Evolutionary conservation across 1,140 invertebrate species (phyloP).

Genomic region (Delia radicum): DNA sequence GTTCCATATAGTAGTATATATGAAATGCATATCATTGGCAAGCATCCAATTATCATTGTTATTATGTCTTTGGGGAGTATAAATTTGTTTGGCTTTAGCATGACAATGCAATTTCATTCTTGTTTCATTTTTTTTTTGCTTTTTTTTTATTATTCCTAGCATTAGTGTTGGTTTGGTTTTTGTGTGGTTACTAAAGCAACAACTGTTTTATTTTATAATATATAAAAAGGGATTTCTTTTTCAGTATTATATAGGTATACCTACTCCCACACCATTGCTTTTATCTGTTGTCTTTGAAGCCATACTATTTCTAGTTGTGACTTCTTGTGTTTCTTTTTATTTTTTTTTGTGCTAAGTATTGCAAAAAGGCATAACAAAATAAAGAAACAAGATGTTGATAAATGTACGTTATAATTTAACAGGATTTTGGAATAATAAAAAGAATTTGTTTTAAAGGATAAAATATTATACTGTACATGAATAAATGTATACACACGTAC

Average conservation of each 20-base stretch:
- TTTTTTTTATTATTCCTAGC: neutral
- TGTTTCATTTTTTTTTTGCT: neutral
- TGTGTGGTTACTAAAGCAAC: constrained; percentile 3
- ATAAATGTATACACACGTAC: neutral
- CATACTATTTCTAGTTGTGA: too few relatives aligned
- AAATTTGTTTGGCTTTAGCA: constrained; percentile 15
- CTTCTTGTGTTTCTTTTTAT: too few relatives aligned
- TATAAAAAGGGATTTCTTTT: neutral
- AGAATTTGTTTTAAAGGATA: neutral
- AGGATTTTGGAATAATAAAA: neutral
- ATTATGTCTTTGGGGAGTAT: constrained; percentile 15
- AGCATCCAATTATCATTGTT: constrained; percentile 18
- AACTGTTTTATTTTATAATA: neutral
- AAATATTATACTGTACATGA: neutral
- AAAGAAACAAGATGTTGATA: neutral
- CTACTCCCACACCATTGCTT: neutral
- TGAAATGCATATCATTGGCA: constrained; percentile 18
- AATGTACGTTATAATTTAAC: neutral
- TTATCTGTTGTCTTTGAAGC: too few relatives aligned
- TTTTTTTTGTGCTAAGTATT: too few relatives aligned
- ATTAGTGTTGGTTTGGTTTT: neutral
- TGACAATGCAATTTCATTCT: constrained; percentile 19
- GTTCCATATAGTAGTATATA: neutral
- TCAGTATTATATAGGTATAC: neutral
- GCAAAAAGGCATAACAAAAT: too few relatives aligned